These are phyloP conservation scores for Schizaphis graminum DNA, from an alignment of 2,888 invertebrate species.

Conservation along the genomic window DNA sequence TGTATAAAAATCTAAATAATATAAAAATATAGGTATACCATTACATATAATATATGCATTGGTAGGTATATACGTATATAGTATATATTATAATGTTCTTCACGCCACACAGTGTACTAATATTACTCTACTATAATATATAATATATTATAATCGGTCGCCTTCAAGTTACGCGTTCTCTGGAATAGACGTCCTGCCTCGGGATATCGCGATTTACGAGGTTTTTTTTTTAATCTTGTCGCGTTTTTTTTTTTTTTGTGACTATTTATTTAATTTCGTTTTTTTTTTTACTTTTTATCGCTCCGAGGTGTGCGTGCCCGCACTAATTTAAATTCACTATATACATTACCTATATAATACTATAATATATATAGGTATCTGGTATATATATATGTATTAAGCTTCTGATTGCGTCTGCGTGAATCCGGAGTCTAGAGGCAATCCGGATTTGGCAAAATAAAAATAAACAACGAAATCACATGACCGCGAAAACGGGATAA, in stretches of 20 bases:
- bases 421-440: neutral
- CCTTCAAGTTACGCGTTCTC: constrained; percentile 23
- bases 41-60: neutral
- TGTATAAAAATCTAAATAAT: neutral
- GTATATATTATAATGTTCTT: neutral
- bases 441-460: neutral
- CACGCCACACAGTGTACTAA: neutral
- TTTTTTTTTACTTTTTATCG: constrained; percentile 20
- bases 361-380: neutral
- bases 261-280: neutral
- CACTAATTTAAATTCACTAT: constrained; percentile 3
- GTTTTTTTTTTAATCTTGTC: constrained; percentile 9
- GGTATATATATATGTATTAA: neutral
- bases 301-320: constrained; percentile 20
- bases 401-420: neutral
- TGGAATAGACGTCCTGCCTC: constrained; percentile 31
- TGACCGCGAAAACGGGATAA: neutral
- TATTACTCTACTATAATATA: neutral
- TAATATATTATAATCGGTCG: constrained; percentile 22
- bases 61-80: neutral
- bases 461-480: neutral
- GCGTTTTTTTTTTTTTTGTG: neutral
- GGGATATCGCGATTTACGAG: neutral
- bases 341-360: neutral
- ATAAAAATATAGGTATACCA: neutral